Evolutionary conservation across 2,888 invertebrate species (phyloP), one percentile per base, ranked within the genome.

Genomic region (Clunio marinus): DNA sequence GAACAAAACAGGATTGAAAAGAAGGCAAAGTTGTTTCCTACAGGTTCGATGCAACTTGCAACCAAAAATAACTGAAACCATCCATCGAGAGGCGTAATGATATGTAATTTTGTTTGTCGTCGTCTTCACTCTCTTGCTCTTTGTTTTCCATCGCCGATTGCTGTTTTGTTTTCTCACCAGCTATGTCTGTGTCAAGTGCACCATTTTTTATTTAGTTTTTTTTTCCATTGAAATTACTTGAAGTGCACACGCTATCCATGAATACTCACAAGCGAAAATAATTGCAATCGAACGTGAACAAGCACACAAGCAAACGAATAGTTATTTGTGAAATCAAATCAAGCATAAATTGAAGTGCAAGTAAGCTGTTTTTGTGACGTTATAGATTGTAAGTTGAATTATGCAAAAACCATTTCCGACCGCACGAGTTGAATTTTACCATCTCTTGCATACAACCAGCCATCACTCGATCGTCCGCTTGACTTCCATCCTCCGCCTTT

Each of bases 21-120:
- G 41, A 10, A 41, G 15, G 15, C 10, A 41, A n/a, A 41, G 41
- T 41, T 41, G 41, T 15, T 41, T 15, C n/a, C 10, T 41, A n/a
- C 41, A 41, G 41, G 41, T 41, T 41, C n/a, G 41, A 41, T 41
- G 15, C 15, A 41, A 41, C 41, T 15, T 15, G n/a, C 10, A 41
- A 20, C 60, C 60, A 60, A 60, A 60, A 60, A 60, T 60, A 60
- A 60, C n/a, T n/a, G n/a, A n/a, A n/a, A n/a, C n/a, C n/a, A n/a
- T n/a, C 60, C 37, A 51, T 17, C 28, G 5, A 58, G 20, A 15
- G 22, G 20, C n/a, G 57, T 60, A 60, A 60, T 60, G 37, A 60
- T 35, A 60, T 60, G 60, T 60, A 60, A 60, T 60, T 60, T 60
- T 60, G 15, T 51, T 60, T 20, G 20, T 22, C 51, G 22, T 55